These are phyloP conservation scores for Amazona guildingii DNA, from an alignment of 2,113 vertebrate species.

Conservation along the genomic window DNA sequence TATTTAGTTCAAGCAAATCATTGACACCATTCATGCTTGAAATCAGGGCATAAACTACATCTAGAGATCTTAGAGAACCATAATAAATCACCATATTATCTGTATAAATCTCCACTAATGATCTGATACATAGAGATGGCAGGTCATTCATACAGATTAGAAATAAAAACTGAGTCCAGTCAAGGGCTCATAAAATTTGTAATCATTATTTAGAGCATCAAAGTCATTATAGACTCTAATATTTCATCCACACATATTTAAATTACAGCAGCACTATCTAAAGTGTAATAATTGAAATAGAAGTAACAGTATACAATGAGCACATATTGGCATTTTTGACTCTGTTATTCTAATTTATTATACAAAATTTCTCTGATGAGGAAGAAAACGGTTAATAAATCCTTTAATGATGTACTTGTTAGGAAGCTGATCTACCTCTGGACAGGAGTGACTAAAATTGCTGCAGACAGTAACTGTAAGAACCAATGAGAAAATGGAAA, in stretches of 20 bases:
- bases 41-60: conserved; percentile 19
- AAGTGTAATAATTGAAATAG: not conserved
- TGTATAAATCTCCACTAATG: conserved; percentile 28
- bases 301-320: not conserved
- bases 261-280: not conserved
- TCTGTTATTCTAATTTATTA: not conserved
- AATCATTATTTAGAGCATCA: conserved; percentile 1
- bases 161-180: conserved; percentile 13
- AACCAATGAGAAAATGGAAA: not conserved
- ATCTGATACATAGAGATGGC: not conserved
- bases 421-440: not conserved
- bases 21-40: not conserved
- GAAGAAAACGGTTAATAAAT: not conserved
- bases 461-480: not conserved
- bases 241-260: not conserved
- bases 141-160: conserved; percentile 35
- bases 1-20: conserved; percentile 37
- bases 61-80: not conserved
- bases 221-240: not conserved
- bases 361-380: not conserved
- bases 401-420: not conserved
- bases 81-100: conserved; percentile 38
- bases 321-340: not conserved
- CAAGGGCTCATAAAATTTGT: not conserved
- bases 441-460: not conserved